Evolutionary conservation across 2,113 vertebrate species (phyloP).

Genomic region (Eurystomus gularis): DNA sequence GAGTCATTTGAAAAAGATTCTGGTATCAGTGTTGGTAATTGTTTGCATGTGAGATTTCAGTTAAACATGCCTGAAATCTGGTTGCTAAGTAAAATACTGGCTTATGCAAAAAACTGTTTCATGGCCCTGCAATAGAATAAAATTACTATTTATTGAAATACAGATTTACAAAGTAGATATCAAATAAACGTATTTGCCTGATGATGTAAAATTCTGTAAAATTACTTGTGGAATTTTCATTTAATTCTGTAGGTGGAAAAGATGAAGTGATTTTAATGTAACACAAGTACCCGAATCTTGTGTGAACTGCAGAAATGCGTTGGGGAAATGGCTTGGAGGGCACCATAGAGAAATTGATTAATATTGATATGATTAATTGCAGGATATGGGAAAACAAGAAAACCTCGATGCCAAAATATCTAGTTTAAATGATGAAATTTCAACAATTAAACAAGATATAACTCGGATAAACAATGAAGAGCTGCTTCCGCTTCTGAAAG

Average conservation of each 20-base stretch:
- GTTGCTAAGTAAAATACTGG: background rate
- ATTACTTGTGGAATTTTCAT: background rate
- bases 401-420: conserved; percentile 71
- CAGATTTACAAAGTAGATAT: too few species aligned
- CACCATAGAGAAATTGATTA: background rate
- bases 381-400: conserved; percentile 66
- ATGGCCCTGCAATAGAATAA: background rate
- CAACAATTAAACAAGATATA: conserved; percentile 79
- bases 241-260: background rate
- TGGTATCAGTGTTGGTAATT: background rate
- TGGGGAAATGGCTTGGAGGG: background rate
- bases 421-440: conserved; percentile 76
- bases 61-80: background rate
- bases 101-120: background rate
- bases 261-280: background rate
- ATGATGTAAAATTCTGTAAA: background rate
- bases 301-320: background rate
- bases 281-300: background rate
- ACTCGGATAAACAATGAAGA: conserved; percentile 73
- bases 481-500: conserved; percentile 78
- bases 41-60: background rate
- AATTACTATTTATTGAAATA: background rate
- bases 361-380: too few species aligned
- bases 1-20: background rate
- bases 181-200: too few species aligned